Percentiles rank a stretch among this genome's conserved stretches.
Evolutionary conservation across 2,888 invertebrate genomes (phyloP).

Genomic region (Sepiola atlantica): DNA sequence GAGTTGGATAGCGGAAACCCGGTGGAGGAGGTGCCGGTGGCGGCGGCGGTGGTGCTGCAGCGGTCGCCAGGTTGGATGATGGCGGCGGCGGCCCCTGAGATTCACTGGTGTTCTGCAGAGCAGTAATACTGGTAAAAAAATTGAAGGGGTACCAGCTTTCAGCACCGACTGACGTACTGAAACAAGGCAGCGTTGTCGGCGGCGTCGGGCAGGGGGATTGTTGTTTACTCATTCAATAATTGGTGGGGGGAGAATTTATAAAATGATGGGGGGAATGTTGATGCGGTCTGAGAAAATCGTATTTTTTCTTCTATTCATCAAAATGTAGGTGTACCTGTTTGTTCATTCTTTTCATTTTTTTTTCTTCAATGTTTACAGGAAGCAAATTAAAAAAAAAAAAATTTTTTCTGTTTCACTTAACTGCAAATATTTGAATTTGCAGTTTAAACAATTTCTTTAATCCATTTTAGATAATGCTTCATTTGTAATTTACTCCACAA

Average conservation of each 20-base stretch:
- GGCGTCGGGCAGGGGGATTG: constrained; percentile 33
- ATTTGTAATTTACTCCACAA: not conserved
- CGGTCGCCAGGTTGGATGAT: not conserved
- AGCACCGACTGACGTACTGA: constrained; percentile 46
- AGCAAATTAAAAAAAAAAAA: not conserved
- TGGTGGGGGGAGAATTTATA: not conserved
- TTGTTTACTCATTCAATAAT: constrained; percentile 47
- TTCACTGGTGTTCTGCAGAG: constrained; percentile 34
- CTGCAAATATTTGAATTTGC: not conserved
- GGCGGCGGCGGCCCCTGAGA: not conserved
- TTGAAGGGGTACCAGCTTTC: constrained; percentile 42
- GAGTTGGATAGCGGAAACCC: not conserved
- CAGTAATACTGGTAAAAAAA: constrained; percentile 45
- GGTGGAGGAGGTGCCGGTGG: not conserved
- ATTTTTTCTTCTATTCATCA: not conserved
- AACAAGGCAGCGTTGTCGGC: constrained; percentile 43
- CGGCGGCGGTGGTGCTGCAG: not conserved
- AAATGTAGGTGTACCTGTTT: not conserved
- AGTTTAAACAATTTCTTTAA: not conserved
- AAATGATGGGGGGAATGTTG: not conserved
- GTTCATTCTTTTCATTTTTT: not conserved
- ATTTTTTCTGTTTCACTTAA: not conserved
- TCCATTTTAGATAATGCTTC: not conserved
- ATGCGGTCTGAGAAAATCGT: not conserved
- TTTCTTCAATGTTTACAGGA: not conserved